Percentiles rank a stretch among this genome's conserved stretches.
These are phyloP conservation scores for Pomacea canaliculata DNA, from an alignment of 2,888 invertebrate genomes.

Conservation along the genomic window DNA sequence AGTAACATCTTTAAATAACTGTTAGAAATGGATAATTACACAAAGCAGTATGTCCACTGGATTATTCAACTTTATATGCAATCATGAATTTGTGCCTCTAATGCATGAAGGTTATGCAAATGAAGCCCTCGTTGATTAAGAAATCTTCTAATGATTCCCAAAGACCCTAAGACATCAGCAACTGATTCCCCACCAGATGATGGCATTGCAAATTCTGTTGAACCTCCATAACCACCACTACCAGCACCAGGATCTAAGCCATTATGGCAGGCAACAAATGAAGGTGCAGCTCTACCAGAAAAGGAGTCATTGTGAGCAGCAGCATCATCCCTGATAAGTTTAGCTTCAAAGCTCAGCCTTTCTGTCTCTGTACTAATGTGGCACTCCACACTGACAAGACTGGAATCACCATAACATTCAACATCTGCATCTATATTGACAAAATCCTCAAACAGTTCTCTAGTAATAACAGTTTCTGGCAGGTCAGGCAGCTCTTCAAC, in stretches of 20 bases:
- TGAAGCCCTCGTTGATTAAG: slow-evolving; percentile 10
- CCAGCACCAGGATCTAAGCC: neutral
- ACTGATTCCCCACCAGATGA: neutral
- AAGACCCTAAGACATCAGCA: slow-evolving; percentile 8
- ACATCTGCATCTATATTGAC: slow-evolving; percentile 19
- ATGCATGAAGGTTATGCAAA: slow-evolving; percentile 19
- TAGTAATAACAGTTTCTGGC: slow-evolving; percentile 9
- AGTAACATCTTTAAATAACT: too few species aligned
- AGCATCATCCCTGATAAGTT: neutral
- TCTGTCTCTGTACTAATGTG: neutral
- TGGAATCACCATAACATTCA: slow-evolving; percentile 7
- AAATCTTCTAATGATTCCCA: slow-evolving; percentile 10
- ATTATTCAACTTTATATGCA: too few species aligned
- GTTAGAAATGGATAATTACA: too few species aligned
- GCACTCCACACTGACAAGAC: slow-evolving; percentile 17
- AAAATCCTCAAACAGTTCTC: slow-evolving; percentile 21
- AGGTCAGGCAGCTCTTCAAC: slow-evolving; percentile 16
- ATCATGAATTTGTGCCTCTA: slow-evolving; percentile 19
- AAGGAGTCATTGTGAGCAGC: neutral
- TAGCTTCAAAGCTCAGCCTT: neutral
- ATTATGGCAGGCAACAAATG: neutral
- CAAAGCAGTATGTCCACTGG: too few species aligned
- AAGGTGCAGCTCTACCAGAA: neutral
- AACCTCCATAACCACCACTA: neutral
- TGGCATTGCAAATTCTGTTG: neutral